Evolutionary conservation across 2,797 vertebrate genomes (phyloP).

Genomic region (Mionectes olivaceus): DNA sequence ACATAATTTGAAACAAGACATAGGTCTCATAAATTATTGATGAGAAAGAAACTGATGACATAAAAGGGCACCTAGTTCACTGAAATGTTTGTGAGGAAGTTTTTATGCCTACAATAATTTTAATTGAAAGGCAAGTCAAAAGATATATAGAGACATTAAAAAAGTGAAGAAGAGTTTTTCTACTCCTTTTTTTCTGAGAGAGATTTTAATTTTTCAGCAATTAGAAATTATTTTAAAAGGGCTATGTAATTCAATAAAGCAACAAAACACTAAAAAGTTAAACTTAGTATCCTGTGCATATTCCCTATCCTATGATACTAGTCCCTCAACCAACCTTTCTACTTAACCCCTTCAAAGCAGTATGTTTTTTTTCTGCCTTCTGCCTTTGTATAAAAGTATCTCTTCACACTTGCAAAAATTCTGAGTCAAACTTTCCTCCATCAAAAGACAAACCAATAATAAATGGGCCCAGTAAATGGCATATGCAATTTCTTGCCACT

Average conservation of each 20-base stretch:
- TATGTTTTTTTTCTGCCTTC: not conserved
- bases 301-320: not conserved
- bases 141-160: not conserved
- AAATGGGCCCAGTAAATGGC: not conserved
- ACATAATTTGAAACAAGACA: not conserved
- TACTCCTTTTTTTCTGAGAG: not conserved
- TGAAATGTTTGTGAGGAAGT: not conserved
- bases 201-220: not conserved
- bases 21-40: not conserved
- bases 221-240: not conserved
- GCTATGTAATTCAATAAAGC: not conserved
- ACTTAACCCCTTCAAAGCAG: not conserved
- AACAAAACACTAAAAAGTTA: not conserved
- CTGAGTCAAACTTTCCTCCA: not conserved
- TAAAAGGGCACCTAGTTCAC: not conserved
- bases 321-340: not conserved
- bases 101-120: not conserved
- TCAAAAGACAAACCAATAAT: not conserved
- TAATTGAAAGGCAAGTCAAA: not conserved
- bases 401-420: not conserved
- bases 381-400: not conserved
- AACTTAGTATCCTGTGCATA: not conserved
- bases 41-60: not conserved
- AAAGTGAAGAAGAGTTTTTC: fast-evolving
- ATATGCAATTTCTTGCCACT: not conserved